phyloP scores from a whole-genome alignment of 2,113 vertebrate genomes.

The Gymnobelideus leadbeateri region DNA sequence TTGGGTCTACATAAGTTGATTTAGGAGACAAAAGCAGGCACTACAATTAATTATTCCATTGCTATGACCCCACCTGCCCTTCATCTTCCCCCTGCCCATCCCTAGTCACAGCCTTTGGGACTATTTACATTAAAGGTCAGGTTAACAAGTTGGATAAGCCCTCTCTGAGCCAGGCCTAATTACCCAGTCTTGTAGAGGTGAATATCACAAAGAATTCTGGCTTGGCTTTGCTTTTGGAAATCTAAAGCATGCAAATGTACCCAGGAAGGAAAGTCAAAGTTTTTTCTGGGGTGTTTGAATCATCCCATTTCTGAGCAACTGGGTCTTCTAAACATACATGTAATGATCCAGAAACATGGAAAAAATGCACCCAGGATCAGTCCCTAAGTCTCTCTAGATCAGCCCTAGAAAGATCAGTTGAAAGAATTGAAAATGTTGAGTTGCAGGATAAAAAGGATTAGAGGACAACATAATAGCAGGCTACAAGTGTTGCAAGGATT shows the following conservation, averaged over 20 bases:
- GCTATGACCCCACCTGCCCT: background rate
- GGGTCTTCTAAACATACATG: background rate
- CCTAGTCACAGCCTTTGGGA: background rate
- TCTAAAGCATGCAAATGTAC: background rate
- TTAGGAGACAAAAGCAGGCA: background rate
- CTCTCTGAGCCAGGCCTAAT: background rate
- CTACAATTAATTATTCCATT: background rate
- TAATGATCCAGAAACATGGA: background rate
- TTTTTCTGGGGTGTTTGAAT: background rate
- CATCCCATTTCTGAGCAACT: background rate
- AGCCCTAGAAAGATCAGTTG: background rate
- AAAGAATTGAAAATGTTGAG: background rate
- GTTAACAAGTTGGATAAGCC: background rate
- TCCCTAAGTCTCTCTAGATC: background rate
- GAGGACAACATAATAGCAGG: background rate
- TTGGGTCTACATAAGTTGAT: background rate
- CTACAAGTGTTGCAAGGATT: background rate
- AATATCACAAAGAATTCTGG: background rate
- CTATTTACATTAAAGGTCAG: background rate
- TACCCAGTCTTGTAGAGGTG: background rate
- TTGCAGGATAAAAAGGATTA: background rate
- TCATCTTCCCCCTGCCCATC: background rate
- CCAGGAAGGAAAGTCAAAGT: background rate
- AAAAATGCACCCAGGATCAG: background rate
- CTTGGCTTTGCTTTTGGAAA: background rate